Base-by-base conservation (phyloP, 2,888 invertebrate genomes). In the Pandemis corylana region DNA sequence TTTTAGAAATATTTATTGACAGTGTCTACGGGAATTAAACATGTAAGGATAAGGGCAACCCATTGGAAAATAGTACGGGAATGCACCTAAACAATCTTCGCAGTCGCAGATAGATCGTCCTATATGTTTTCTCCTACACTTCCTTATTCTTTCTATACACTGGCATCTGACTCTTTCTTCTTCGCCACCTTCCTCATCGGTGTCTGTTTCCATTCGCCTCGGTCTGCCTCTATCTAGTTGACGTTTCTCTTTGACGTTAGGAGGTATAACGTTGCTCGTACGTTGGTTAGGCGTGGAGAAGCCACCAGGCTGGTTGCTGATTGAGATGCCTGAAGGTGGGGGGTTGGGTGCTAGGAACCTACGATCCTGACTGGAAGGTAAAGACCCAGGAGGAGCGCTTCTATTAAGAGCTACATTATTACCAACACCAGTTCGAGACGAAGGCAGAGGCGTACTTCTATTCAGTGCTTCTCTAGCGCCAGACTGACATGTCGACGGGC, bases 141-240 rank as follows among this genome's bases (percentile, higher is more conserved):
- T 78, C 65, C 75, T 81, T 10, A 80, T 68, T 46, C 78, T 79
- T n/a, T 82, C 81, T 76, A 81, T 76, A 44, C 86, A 87, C 5
- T 74, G 71, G 71, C 87, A 87, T n/a, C 62, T 65, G 0, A 68
- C 13, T 0, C 76, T 72, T 9, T n/a, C 73, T 0, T 79, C 81
- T 0, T 79, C 81, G 9, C 81, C 81, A 7, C 78, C 80, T 5
- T 84, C 85, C 5, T 44, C 28, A 9, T 73, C 83, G 79, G 12
- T 80, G 10, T n/a, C 80, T 76, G 7, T 82, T 68, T 15, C 76
- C 78, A 46, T 6, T 71, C 80, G 79, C 59, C 77, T 80, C 10
- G 73, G 72, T 49, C 56, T 76, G 46, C 70, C 75, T 59, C 68
- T 80, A 7, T 77, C 77, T 3, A 62, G 28, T 12, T 78, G 78